Evolutionary conservation across 1,140 invertebrate genomes (phyloP), one percentile per base, ranked within the genome.

Genomic region (Lepidurus arcticus): DNA sequence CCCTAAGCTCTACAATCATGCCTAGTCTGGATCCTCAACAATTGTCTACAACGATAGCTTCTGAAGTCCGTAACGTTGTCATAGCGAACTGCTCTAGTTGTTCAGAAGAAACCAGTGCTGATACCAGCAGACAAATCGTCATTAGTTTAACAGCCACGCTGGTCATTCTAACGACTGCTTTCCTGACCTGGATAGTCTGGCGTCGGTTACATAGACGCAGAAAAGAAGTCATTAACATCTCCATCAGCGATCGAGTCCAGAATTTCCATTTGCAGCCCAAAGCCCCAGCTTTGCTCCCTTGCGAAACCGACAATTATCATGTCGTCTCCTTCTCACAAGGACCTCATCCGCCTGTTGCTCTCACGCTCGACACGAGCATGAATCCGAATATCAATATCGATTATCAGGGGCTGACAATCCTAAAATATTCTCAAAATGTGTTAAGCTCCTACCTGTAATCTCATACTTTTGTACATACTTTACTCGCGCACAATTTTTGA

Each of bases 181-280:
- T 3, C 21, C 53, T 65, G 9, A 21, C 21, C 53, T 65, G 53
- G 53, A 16, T 65, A 65, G n/a, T 65, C 6, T 65, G 53, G 53
- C 53, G 53, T 65, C 53, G 53, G 0, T 21, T 13, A 21, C 13
- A 65, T 21, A 13, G 53, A 65, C 53, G 53, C 53, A 13, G 53
- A 21, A 65, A 65, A 65, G 53, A 65, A 16, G 21, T 16, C 13
- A 65, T 65, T 65, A 65, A 65, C 21, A 21, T 65, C 13, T 65
- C 53, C 53, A 10, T 65, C 6, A 65, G 53, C 21, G 53, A 65
- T 10, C 53, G 53, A 21, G 53, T 65, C 13, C 53, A 65, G 53
- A 65, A 65, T 65, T 65, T 65, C 53, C 53, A 65, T 16, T 65
- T 65, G 21, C 16, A 65, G 53, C 53, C 53, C 8, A 65, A 65